Evolutionary conservation across 2,888 invertebrate genomes (phyloP), one percentile per base, ranked within the genome.

Genomic region (Quadroppia sp.): DNA sequence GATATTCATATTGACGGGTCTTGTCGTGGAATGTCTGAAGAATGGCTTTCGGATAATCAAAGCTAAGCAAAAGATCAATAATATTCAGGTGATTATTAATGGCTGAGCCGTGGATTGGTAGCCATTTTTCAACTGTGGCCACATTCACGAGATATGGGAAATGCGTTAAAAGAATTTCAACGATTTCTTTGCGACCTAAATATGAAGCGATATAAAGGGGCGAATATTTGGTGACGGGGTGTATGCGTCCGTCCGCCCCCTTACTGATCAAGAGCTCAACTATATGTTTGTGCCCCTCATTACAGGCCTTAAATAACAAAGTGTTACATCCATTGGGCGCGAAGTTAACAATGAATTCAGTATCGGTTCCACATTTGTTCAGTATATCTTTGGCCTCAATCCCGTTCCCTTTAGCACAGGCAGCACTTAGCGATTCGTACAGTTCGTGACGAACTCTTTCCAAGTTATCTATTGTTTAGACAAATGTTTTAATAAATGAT

Each of bases 31-130:
- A 82, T 75, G 80, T 87, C 76, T 86, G 85, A 80, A 88, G 83
- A 71, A 89, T 82, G 79, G 87, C 83, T 40, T 87, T 86, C 0
- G 95, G 93, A 84, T 96, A 97, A 0, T 89, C 86, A 82, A 89
- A 91, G 61, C 82, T 81, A 15, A 97, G 87, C 15, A 98, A 85
- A 72, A 90, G 83, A 74, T 91, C 89, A 74, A 95, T 87, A 42
- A 94, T 84, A 15, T 87, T 81, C 32, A 88, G 85, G 82, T 94
- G 93, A 0, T 93, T 94, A 79, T 92, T 92, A 80, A 94, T 91
- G 76, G 91, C 90, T 56, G 94, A 93, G 9, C 94, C 94, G 84
- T 97, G 97, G 28, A 95, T 85, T 0, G 96, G 95, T 76, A 94
- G 84, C 91, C 94, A 93, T 79, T 90, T 88, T 82, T 95, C 95